Evolutionary conservation across 2,797 vertebrate genomes (phyloP).

Genomic region (Alca torda): DNA sequence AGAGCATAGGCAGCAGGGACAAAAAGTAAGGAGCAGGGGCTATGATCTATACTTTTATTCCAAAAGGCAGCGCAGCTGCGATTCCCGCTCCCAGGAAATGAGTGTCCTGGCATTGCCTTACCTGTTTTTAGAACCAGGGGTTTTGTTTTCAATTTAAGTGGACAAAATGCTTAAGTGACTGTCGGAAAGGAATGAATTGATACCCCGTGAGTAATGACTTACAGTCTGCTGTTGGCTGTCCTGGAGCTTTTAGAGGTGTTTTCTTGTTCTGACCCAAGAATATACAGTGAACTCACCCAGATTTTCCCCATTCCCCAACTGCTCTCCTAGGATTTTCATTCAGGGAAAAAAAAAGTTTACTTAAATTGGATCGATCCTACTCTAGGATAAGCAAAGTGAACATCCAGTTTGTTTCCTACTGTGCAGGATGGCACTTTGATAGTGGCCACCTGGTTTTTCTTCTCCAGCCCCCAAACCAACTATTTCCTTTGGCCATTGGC

Average conservation of each 20-base stretch:
- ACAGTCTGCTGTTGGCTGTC: neutral
- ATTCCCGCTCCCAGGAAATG: neutral
- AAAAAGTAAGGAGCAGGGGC: neutral
- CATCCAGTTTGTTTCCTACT: neutral
- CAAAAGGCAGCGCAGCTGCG: neutral
- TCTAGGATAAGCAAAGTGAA: neutral
- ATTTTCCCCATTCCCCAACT: neutral
- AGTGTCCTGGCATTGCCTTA: neutral
- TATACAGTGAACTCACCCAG: neutral
- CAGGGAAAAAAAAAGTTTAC: neutral
- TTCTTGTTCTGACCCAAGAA: neutral
- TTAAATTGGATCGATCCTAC: neutral
- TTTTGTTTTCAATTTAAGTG: neutral
- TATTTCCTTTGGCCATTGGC: neutral
- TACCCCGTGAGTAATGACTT: constrained; percentile 1
- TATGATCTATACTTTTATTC: neutral
- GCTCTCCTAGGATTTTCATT: constrained; percentile 3
- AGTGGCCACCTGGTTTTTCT: neutral
- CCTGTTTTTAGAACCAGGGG: neutral
- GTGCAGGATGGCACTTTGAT: neutral
- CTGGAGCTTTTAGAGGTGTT: neutral
- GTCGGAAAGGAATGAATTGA: neutral
- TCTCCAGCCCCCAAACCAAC: neutral
- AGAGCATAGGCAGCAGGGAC: neutral
- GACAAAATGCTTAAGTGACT: neutral